phyloP scores from a whole-genome alignment of 1,140 invertebrate species.

The Riptortus pedestris region DNA sequence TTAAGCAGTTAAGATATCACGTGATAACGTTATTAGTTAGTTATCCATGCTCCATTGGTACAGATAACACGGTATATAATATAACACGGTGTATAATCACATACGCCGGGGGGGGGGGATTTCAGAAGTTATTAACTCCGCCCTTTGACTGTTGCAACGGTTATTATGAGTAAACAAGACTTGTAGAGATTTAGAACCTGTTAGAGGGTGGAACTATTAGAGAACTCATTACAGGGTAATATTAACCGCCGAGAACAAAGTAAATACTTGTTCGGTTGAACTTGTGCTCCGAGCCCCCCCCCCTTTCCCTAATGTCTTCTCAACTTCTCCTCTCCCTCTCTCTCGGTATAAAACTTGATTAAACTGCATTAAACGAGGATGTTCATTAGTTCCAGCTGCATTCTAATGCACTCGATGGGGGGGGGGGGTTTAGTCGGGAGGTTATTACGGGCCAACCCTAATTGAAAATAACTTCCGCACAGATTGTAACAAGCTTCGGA shows the following conservation, averaged over 20 bases:
- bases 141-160: neutral
- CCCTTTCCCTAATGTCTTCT: constrained; percentile 1
- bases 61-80: no score
- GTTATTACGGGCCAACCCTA: no score
- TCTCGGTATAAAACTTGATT: constrained; percentile 1
- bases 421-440: no score
- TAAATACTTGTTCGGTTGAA: neutral
- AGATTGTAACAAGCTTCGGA: no score
- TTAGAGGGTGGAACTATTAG: constrained; percentile 4
- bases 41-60: no score
- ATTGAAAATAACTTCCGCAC: no score
- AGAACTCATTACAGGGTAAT: constrained; percentile 8
- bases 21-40: no score
- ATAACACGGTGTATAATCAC: no score
- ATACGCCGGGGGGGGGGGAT: no score
- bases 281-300: neutral
- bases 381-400: neutral
- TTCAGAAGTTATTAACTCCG: no score
- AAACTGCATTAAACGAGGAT: constrained; percentile 3
- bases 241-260: constrained; percentile 3
- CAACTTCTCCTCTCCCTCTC: neutral
- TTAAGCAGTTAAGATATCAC: no score
- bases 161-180: neutral
- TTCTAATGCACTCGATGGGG: neutral
- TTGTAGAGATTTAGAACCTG: constrained; percentile 3